Evolutionary conservation across 2,113 vertebrate species (phyloP), one percentile per base, ranked within the genome.

Genomic region (Mesoclemmys tuberculata): DNA sequence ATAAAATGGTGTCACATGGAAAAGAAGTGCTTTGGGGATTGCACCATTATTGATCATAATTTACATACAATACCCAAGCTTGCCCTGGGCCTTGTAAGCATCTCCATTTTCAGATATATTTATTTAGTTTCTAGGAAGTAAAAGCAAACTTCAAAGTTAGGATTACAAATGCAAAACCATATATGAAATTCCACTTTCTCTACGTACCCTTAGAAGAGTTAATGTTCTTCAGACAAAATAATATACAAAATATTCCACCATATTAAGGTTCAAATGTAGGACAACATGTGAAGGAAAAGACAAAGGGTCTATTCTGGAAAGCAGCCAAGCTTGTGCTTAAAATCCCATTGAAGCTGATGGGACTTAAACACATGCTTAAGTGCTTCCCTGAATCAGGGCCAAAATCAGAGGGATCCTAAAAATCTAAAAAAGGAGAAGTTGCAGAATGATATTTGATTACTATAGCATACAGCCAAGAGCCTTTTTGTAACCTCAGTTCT

Each of bases 271-370:
- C 38, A 94, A 64, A 85, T n/a, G 21, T 13, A 26, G 71, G 24
- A 78, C 19, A 85, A 2, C 1, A 10, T 44, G 4, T 55, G 35
- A 11, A n/a, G 38, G 86, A 90, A 86, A 84, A 19, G 46, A 31
- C 4, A 88, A 80, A 2, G 13, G 31, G 49, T 90, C 38, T 80
- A 10, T 44, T 80, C 82, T 89, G 52, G 38, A 94, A 89, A 94
- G 35, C 38, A 44, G 61, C 12, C 80, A 71, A 82, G 3, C 0
- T 0, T 52, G 0, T 82, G 52, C 2, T 35, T 77, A 21, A 0
- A 0, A 82, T 89, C 88, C 56, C 21, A 81, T 8, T 71, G 46
- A 13, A 54, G 48, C 35, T 61, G 22, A 0, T 2, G 87, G 77
- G 61, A 58, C 91, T 94, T 92, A 88, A 86, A 46, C 22, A 83